Evolutionary conservation across 2,888 invertebrate genomes (phyloP), one percentile per base, ranked within the genome.

Genomic region (Heterodera filipjevi): DNA sequence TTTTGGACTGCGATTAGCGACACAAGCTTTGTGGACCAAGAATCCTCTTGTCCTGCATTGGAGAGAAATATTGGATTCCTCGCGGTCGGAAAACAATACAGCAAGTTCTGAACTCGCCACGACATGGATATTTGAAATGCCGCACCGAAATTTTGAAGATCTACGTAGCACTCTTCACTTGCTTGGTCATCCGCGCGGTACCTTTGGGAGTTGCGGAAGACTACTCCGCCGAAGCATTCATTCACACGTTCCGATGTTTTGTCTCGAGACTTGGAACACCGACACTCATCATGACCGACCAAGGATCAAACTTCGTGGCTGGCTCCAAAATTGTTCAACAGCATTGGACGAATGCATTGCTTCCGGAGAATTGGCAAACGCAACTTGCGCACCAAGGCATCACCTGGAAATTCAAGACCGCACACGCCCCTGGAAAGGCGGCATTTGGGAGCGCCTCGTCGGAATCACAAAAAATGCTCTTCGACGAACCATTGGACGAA

Each of bases 161-260:
- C 22, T 77, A 66, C 49, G 76, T 71, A 2, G 71, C 77, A 8
- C 59, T 78, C 27, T 78, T 78, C 46, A 78, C 78, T 1, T 78
- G 78, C 39, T 39, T 77, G 19, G 33, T 39, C 33, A 5, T 59
- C 30, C 27, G 78, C 16, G 78, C 78, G 0, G 33, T 78, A 19
- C 78, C 77, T 27, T 46, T 78, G 14, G 78, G 77, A 64, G 10
- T 77, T 5, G 78, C 46, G 1, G 30, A 30, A 14, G 59, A 78
- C 27, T 39, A 35, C 22, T 77, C 78, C 0, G 44, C 78, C 0
- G 66, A 53, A 27, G 59, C 49, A 1, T 78, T 78, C 75, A 6
- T 77, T 19, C 64, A 35, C 12, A 59, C 76, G 3, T 78, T 75
- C 59, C n/a, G 75, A 1, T 32, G 78, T 19, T 78, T 78, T 27